Conservation (phyloP, 2,888 invertebrate genomes). For the Nomada hirtipes region DNA sequence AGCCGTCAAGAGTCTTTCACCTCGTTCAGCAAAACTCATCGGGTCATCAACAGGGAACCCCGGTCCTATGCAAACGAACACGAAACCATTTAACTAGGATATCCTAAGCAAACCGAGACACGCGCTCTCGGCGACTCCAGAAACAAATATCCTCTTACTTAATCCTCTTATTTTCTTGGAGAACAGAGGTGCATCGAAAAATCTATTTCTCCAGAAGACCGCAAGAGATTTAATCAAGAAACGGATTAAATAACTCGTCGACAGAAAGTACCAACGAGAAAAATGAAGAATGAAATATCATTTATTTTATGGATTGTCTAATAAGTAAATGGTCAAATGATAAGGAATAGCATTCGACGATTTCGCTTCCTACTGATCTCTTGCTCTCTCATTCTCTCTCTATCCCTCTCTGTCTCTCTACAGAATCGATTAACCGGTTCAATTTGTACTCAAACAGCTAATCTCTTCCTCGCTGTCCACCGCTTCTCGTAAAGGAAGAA, state of each 20-base stretch:
- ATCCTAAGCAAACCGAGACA: slow-evolving; percentile 51
- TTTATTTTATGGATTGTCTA: background rate
- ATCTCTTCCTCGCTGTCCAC: slow-evolving; percentile 30
- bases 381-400: background rate
- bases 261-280: background rate
- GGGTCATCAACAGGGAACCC: slow-evolving; percentile 55
- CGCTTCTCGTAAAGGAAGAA: slow-evolving; percentile 11
- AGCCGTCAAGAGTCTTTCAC: slow-evolving; percentile 50
- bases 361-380: slow-evolving; percentile 9
- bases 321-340: background rate
- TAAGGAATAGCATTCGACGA: background rate
- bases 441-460: slow-evolving; percentile 53
- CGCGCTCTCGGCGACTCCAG: slow-evolving; percentile 24
- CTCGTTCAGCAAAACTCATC: slow-evolving; percentile 54
- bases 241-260: too few species aligned
- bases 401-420: background rate
- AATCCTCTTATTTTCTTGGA: background rate
- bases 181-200: background rate
- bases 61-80: slow-evolving; percentile 60
- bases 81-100: slow-evolving; percentile 42
- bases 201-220: too few species aligned
- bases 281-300: background rate
- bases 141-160: slow-evolving; percentile 30
- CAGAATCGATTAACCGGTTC: slow-evolving; percentile 48
- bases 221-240: too few species aligned